Conservation (phyloP, 2,113 vertebrate genomes). For the Toxotes chatareus region DNA sequence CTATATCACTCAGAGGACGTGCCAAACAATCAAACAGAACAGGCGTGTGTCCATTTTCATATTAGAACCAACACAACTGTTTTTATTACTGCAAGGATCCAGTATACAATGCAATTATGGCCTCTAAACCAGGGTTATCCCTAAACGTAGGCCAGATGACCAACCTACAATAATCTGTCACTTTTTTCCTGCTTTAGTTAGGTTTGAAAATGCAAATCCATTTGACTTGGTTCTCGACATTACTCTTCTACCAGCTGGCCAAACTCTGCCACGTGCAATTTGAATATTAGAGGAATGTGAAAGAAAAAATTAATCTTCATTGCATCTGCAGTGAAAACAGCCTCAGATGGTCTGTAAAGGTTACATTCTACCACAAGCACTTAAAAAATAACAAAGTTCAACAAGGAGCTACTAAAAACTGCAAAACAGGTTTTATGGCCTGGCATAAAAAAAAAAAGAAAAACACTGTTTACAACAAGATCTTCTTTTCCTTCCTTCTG, state of each 20-base stretch:
- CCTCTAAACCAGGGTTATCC: not conserved
- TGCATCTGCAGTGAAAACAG: not conserved
- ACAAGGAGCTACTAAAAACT: not conserved
- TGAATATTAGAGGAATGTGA: conserved; percentile 3
- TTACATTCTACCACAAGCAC: not conserved
- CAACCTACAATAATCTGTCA: not conserved
- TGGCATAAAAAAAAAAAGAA: too few species aligned
- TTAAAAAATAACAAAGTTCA: not conserved
- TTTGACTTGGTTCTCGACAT: not conserved
- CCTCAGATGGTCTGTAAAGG: not conserved
- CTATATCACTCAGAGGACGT: not conserved
- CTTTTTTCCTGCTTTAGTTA: not conserved
- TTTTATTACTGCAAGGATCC: too few species aligned
- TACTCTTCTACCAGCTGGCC: not conserved
- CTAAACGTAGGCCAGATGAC: too few species aligned
- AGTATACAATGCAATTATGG: not conserved
- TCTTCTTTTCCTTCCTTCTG: too few species aligned
- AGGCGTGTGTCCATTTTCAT: not conserved
- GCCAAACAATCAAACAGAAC: not conserved
- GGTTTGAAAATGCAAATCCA: not conserved
- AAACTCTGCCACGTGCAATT: not conserved
- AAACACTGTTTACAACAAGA: not conserved
- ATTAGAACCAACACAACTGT: not conserved
- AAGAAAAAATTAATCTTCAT: not conserved
- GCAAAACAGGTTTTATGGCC: not conserved